A percentile compares a stretch with the other conserved stretches of the same genome.
Evolutionary conservation across 2,113 vertebrate species (phyloP).

Genomic region (Microcebus murinus): DNA sequence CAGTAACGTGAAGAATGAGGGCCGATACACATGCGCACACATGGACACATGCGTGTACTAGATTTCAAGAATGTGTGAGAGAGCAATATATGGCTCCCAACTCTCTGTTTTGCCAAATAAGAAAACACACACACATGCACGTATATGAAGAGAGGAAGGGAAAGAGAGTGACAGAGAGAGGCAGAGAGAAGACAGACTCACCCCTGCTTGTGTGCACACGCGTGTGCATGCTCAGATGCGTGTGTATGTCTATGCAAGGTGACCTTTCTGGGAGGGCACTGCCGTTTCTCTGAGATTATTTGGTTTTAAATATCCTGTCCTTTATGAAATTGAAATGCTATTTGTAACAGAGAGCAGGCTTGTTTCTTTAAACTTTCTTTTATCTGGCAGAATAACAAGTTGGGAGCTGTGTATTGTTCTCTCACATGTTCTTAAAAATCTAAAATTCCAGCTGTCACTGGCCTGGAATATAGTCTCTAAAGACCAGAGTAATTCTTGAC

Average conservation of each 20-base stretch:
- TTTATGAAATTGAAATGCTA: background rate
- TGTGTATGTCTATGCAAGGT: background rate
- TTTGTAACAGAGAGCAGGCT: background rate
- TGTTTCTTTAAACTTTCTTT: background rate
- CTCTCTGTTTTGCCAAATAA: background rate
- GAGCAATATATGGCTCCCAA: background rate
- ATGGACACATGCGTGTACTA: fast-evolving
- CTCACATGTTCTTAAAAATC: background rate
- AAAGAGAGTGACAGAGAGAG: too few species aligned
- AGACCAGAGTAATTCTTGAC: background rate
- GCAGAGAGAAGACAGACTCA: too few species aligned
- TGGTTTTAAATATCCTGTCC: background rate
- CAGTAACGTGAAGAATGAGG: background rate
- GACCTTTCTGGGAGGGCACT: background rate
- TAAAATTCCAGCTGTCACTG: background rate
- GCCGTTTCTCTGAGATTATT: background rate
- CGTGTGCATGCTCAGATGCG: background rate
- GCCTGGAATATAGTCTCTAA: fast-evolving
- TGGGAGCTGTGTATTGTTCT: background rate
- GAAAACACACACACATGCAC: background rate
- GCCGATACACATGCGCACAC: too few species aligned
- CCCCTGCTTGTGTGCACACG: too few species aligned
- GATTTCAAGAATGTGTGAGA: background rate
- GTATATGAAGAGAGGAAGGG: background rate
- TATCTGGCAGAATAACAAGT: background rate